Evolutionary conservation across 2,113 vertebrate genomes (phyloP).

Genomic region (Hemiprocne comata): DNA sequence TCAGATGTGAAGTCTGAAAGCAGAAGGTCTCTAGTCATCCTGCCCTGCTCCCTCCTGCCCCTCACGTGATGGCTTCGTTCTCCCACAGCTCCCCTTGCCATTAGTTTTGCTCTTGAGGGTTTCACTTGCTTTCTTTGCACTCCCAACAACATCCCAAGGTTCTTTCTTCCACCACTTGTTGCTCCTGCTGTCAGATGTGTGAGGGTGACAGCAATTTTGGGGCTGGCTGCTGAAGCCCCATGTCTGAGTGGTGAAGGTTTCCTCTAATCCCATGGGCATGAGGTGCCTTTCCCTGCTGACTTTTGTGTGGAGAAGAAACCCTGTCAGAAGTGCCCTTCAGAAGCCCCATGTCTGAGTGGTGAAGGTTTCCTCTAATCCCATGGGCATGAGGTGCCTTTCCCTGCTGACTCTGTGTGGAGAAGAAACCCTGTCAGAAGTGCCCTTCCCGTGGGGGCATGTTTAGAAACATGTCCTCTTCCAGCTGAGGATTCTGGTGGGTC

Average conservation of each 20-base stretch:
- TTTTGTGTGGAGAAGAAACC: neutral
- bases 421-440: neutral
- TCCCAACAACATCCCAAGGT: neutral
- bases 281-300: neutral
- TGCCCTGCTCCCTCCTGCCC: neutral
- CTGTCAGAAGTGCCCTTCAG: neutral
- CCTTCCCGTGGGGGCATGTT: neutral
- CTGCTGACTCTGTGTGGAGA: neutral
- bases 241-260: neutral
- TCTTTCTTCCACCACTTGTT: neutral
- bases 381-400: neutral
- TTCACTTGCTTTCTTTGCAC: neutral
- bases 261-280: neutral
- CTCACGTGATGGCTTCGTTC: neutral
- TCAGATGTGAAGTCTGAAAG: neutral
- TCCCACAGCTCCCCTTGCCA: neutral
- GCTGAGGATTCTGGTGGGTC: neutral
- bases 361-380: neutral
- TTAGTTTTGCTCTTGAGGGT: neutral
- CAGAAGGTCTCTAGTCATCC: neutral
- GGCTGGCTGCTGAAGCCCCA: neutral
- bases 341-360: neutral
- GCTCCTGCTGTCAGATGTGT: neutral
- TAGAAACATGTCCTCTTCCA: neutral
- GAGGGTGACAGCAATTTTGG: neutral